phyloP scores from a whole-genome alignment of 2,797 vertebrate species.

The Clamator glandarius region DNA sequence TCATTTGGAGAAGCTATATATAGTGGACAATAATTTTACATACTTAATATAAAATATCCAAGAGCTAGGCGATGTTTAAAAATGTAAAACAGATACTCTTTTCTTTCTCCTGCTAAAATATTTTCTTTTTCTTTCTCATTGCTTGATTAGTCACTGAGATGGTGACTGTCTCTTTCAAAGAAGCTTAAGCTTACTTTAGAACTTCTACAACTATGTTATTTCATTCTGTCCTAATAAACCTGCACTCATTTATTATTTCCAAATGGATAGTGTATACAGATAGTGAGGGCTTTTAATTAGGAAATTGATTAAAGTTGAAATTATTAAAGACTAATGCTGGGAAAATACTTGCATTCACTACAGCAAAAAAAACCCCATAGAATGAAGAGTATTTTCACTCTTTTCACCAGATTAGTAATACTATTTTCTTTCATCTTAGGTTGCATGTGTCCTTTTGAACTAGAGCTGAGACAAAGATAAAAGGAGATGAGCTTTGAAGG shows the following conservation, averaged over 20 bases:
- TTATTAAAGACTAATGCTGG: background rate
- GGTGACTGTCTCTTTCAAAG: background rate
- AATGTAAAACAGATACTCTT: background rate
- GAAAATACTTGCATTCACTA: background rate
- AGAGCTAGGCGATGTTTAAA: background rate
- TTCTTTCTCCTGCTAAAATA: background rate
- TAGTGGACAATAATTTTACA: background rate
- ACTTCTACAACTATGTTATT: background rate
- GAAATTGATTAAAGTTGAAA: constrained; percentile 16
- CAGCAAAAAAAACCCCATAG: background rate
- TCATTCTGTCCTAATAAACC: background rate
- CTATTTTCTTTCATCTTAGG: background rate
- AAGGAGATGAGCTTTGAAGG: background rate
- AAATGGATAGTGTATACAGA: background rate
- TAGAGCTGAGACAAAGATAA: background rate
- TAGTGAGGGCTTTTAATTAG: background rate
- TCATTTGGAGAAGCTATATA: background rate
- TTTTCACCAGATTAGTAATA: background rate
- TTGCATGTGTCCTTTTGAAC: background rate
- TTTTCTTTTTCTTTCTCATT: background rate
- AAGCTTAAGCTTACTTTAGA: background rate
- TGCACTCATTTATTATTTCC: background rate
- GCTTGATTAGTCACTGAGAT: background rate
- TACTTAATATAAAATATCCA: background rate
- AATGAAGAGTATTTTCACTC: background rate